Base-by-base conservation (phyloP, 2,113 vertebrate genomes). In the Ochotona princeps region DNA sequence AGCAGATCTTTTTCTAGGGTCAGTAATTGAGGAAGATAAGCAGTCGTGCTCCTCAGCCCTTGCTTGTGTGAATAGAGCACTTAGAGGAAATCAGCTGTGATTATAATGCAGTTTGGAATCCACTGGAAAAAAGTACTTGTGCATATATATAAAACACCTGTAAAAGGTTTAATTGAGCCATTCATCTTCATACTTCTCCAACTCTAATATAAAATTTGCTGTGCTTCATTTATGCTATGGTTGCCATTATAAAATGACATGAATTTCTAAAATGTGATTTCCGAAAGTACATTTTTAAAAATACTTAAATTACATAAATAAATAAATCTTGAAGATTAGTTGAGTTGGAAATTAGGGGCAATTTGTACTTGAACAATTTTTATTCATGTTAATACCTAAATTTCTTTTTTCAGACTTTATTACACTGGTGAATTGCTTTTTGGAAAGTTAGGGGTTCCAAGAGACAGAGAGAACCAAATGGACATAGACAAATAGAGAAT, bases 261-360 rank as follows among this genome's bases (percentile, higher is more conserved):
- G 44, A 74, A 66, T 87, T 87, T 78, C 32, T 8, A 74, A 61
- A 63, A 80, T 96, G 54, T 84, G 60, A 89, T 80, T 92, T 87
- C 14, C 18, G 89, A 57, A 61, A 88, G 89, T 78, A 30, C 81
- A 60, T 8, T 74, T 84, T 95, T 75, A n/a, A 67, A 89, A 79
- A 79, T 90, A 74, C 25, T 87, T 25, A 83, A 61, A 65, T 0
- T 83, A 15, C 25, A 49, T 23, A 6, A 83, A 54, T 74, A 28
- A 66, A 13, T 72, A 38, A 13, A 30, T 15, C 38, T 83, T 66
- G 32, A 61, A 80, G 84, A 88, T 49, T 35, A 90, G 32, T 28
- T 81, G 38, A 89, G 61, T 44, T 89, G 5, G 18, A 76, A 85
- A 75, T 12, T 91, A 9, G 20, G 83, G 63, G 32, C 20, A 60